Conservation (phyloP, 2,113 vertebrate species). For the Vireo altiloquus region DNA sequence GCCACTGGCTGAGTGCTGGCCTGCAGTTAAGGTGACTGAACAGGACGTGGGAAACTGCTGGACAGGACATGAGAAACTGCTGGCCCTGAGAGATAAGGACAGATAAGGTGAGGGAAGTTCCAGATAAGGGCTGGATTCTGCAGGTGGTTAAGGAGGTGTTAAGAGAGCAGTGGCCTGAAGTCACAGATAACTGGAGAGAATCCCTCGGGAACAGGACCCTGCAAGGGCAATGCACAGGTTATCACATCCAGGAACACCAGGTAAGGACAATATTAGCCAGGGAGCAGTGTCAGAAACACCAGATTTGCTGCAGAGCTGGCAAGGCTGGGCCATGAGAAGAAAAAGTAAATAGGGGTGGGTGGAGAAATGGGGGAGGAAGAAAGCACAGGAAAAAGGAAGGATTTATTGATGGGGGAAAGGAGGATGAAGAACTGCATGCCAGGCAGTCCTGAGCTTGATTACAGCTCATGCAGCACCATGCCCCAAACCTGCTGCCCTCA, state of each 20-base stretch:
- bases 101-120: neutral
- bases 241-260: neutral
- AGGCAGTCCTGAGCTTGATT: neutral
- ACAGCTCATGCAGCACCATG: neutral
- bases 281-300: neutral
- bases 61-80: neutral
- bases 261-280: neutral
- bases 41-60: neutral
- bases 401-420: neutral
- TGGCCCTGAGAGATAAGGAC: neutral
- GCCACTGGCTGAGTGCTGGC: neutral
- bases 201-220: neutral
- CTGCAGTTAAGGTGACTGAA: neutral
- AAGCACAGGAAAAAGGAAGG: neutral
- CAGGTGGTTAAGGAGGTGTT: neutral
- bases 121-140: neutral
- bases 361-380: neutral
- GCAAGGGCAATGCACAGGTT: neutral
- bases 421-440: neutral
- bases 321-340: neutral
- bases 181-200: neutral
- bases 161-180: neutral
- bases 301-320: neutral
- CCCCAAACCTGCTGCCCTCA: neutral
- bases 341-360: neutral